phyloP scores from a whole-genome alignment of 2,113 vertebrate species.

The Sylvia atricapilla region DNA sequence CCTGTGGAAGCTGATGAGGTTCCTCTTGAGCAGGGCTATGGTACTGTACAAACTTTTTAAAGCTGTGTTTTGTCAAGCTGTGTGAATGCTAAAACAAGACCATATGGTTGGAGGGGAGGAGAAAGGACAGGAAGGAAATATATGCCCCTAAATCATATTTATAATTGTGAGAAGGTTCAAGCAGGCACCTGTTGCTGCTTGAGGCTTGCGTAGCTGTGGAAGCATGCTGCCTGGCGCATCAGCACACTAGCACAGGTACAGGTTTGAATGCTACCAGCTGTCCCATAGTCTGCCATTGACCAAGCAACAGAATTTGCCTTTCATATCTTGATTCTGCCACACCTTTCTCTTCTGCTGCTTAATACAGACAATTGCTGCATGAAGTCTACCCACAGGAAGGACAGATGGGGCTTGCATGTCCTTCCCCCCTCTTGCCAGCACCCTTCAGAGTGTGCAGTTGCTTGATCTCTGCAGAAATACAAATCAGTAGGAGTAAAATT shows the following conservation, averaged over 20 bases:
- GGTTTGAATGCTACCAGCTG: background rate
- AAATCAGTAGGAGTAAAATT: background rate
- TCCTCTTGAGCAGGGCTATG: background rate
- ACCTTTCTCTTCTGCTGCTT: background rate
- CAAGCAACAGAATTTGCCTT: background rate
- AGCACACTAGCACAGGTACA: background rate
- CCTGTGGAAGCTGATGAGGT: background rate
- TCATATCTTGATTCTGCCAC: background rate
- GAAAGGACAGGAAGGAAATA: background rate
- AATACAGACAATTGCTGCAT: background rate
- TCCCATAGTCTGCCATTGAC: background rate
- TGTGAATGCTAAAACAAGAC: background rate
- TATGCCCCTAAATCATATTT: background rate
- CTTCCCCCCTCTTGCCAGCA: background rate
- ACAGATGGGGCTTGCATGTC: background rate
- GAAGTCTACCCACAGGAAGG: background rate
- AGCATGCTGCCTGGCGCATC: background rate
- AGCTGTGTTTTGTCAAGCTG: accelerated
- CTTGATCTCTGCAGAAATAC: background rate
- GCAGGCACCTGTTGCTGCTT: background rate
- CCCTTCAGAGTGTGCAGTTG: background rate
- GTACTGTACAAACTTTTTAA: background rate
- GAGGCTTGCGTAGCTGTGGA: background rate
- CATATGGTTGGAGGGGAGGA: background rate
- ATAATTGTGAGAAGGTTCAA: background rate